Evolutionary conservation across 2,888 invertebrate species (phyloP), one percentile per base, ranked within the genome.

Genomic region (Crioceris asparagi): DNA sequence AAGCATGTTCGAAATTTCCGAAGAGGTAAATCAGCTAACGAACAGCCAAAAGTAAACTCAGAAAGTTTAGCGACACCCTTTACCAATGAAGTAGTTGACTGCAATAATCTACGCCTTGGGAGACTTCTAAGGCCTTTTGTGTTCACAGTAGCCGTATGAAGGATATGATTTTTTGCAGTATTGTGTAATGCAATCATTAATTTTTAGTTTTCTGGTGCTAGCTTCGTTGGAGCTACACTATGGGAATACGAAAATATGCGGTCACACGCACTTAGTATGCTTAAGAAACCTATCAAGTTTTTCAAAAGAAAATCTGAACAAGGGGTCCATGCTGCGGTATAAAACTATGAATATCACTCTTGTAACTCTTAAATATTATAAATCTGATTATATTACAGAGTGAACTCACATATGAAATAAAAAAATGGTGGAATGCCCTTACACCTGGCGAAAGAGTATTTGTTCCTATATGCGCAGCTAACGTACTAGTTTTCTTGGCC

Each of bases 231-330:
- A 12, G 83, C 84, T 49, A 74, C 84, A 12, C 79, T 93, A 46
- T 85, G 86, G 83, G 86, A 92, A 62, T 92, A 93, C 69, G 93
- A 93, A 65, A 72, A 55, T 40, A 64, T 66, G 54, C 63, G 75
- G 36, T 49, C 66, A n/a, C 74, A 75, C 60, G 73, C 75, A n/a
- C 54, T 65, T 30, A 60, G 57, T 17, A 64, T 73, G 57, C 57
- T 75, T 30, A 68, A 64, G 52, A 67, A 63, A 55, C 70, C 75
- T 12, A 57, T 68, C 19, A 60, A 61, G 37, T 75, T 74, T 64
- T 60, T 75, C 41, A 74, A 69, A 44, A 54, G 45, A 36, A 48
- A 51, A 17, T 12, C 43, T 16, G 55, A 53, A 11, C 40, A 47
- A 7, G 42, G 45, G 6, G 16, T 43, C 23, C 47, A 46, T 14